Base-by-base conservation (phyloP, 2,113 vertebrate genomes). In the Eptesicus fuscus region DNA sequence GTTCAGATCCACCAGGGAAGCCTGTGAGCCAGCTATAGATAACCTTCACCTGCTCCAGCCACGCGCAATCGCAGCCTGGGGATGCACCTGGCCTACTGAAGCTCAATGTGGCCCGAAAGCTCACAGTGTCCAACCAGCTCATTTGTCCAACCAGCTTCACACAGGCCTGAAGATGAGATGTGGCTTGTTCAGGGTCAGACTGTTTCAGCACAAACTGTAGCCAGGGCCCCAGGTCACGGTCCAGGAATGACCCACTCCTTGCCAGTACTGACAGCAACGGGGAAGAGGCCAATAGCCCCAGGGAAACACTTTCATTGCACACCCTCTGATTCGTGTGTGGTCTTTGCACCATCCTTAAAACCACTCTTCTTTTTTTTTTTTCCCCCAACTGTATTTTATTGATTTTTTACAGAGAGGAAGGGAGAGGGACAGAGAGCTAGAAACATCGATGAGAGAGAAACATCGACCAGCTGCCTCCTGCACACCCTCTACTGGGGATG, bases 11-110 rank as follows among this genome's bases (percentile, higher is more conserved):
- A 30, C 8, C 37, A 42, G 79, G 80, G 22, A 51, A 88, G 9
- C 22, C 92, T 74, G 16, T 1, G 14, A 59, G 40, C n/a, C 9
- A 18, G 74, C 44, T 78, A 51, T 9, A 42, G 28, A 44, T 37
- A 67, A 49, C 16, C 37, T 35, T 56, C 30, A 22, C 23, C 37
- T 49, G 90, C 87, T 42, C 47, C 3, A 42, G 51, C n/a, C 82
- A 59, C 0, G 7, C 35, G 6, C 14, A 13, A 63, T 13, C 0
- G 2, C 1, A 7, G 4, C n/a, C 5, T 2, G 1, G 22, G 32
- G 63, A 8, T 7, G 74, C 8, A 47, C 35, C 47, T 4, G 23
- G 8, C 25, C 74, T 77, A 8, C 59, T 37, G 23, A 61, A 51
- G 67, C 40, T 44, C 10, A 0, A 0, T 22, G 25, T 42, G 25